Evolutionary conservation across 2,888 invertebrate species (phyloP), one percentile per base, ranked within the genome.

Genomic region (Erynnis tages): DNA sequence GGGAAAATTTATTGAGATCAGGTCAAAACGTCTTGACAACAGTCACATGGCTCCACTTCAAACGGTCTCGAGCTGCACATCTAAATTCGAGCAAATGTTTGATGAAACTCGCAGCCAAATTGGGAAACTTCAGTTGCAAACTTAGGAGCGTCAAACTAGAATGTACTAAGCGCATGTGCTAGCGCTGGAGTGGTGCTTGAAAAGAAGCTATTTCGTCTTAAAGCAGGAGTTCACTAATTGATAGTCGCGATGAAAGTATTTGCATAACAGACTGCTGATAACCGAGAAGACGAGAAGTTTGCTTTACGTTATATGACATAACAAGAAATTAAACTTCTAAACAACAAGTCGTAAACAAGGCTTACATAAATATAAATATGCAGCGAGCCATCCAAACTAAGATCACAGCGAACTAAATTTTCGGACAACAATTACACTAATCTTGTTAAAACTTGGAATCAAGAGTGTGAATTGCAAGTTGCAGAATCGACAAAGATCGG

Each of bases 401-500:
- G 10, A 32, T 13, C 10, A 16, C 19, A 14, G 34, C 40, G 10
- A 38, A 46, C 23, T 16, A 53, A 58, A 45, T 34, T 43, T 35
- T 14, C 34, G 23, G 49, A 34, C 21, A 34, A 50, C 32, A 45
- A 53, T 54, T 50, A 50, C 53, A 34, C 44, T 50, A 53, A 49
- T 55, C 55, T 60, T 56, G 49, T 60, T 57, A 59, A 54, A 59
- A 59, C 54, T 57, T 57, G 29, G 48, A 55, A 53, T 35, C 29
- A 8, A 53, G 37, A 37, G 49, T 55, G 47, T 54, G 50, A 55
- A 59, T 54, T 57, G 56, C 54, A 52, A 59, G 40, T 49, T 52
- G 54, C 49, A 56, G 55, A 66, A 70, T 63, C 62, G 65, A 65
- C 60, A 58, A 57, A 61, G 60, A 66, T 62, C 58, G 55, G 55